phyloP scores from a whole-genome alignment of 2,888 invertebrate genomes.

The Yponomeuta cagnagella region DNA sequence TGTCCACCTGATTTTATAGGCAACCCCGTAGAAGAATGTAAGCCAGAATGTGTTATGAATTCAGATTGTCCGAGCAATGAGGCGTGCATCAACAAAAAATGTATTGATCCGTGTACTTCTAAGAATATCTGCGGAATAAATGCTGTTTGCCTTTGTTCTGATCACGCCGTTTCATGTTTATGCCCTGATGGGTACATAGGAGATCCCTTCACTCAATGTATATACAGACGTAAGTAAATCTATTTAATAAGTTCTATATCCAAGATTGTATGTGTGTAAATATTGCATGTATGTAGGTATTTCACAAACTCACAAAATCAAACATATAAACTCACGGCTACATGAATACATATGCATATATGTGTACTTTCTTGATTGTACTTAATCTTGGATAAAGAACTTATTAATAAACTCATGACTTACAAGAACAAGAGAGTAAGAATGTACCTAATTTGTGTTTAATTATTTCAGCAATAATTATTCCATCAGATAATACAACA shows the following conservation, averaged over 20 bases:
- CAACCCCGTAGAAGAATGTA: constrained; percentile 85
- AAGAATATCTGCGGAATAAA: constrained; percentile 86
- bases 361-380: no score
- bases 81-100: constrained; percentile 85
- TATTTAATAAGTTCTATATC: not conserved
- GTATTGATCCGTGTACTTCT: constrained; percentile 82
- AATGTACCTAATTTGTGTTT: not conserved
- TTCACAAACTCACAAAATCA: no score
- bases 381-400: no score
- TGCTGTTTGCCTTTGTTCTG: constrained; percentile 85
- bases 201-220: constrained; percentile 86
- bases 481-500: constrained; percentile 77
- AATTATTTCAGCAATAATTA: constrained; percentile 60
- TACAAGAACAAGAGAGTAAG: not conserved
- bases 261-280: no score
- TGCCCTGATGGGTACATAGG: constrained; percentile 87
- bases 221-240: constrained; percentile 64
- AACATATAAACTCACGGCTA: no score
- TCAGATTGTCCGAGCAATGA: constrained; percentile 85
- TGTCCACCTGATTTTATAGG: constrained; percentile 86
- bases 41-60: constrained; percentile 88
- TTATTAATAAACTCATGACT: no score
- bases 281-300: no score
- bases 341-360: no score
- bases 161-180: constrained; percentile 88